Evolutionary conservation across 2,888 invertebrate species (phyloP).

Genomic region (Aquatica leii): DNA sequence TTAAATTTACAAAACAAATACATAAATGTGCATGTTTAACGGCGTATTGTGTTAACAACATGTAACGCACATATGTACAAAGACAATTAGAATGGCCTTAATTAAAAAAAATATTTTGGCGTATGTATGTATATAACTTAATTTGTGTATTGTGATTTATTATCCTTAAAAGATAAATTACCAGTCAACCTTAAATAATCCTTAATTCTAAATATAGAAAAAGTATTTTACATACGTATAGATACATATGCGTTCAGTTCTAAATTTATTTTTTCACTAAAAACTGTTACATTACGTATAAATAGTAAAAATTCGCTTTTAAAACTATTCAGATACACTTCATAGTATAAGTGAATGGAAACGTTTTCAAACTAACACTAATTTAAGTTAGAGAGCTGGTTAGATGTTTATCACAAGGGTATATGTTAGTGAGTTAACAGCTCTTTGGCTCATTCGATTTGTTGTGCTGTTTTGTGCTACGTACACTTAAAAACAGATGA

Average conservation of each 20-base stretch:
- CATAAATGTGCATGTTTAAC: constrained; percentile 16
- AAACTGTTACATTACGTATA: constrained; percentile 15
- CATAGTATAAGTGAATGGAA: constrained; percentile 53
- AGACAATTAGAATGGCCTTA: background rate
- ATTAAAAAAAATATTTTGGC: constrained; percentile 8
- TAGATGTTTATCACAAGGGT: constrained; percentile 60
- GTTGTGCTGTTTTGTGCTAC: constrained; percentile 56
- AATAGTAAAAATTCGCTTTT: constrained; percentile 22
- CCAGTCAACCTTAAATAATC: constrained; percentile 34
- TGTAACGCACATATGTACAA: constrained; percentile 3
- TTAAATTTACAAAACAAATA: constrained; percentile 31
- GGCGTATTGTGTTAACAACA: too few species aligned
- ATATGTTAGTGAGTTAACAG: constrained; percentile 60
- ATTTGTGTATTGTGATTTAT: background rate
- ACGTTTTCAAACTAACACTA: constrained; percentile 44
- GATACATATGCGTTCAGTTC: constrained; percentile 20
- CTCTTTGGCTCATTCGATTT: constrained; percentile 58
- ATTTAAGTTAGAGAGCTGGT: constrained; percentile 58
- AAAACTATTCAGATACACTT: constrained; percentile 15
- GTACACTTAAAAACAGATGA: constrained; percentile 54
- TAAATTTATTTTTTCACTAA: constrained; percentile 16
- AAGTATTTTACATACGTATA: constrained; percentile 21
- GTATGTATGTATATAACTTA: constrained; percentile 1
- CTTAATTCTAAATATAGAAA: constrained; percentile 33
- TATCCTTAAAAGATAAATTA: constrained; percentile 19